These are phyloP conservation scores for Andrena haemorrhoa DNA, from an alignment of 2,888 invertebrate species.

Conservation along the genomic window DNA sequence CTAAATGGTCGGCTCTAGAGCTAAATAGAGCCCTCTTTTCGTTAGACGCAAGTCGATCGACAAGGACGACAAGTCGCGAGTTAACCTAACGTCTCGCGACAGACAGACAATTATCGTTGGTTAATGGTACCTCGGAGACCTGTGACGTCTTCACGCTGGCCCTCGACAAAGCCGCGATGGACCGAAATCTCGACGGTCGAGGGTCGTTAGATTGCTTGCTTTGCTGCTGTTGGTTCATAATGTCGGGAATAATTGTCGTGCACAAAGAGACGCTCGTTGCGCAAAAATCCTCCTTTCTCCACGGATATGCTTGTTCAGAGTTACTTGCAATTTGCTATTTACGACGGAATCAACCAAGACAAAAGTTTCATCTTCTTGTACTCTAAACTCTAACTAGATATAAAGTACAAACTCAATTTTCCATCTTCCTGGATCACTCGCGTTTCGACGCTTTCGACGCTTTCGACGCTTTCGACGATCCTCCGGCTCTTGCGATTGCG, in stretches of 20 bases:
- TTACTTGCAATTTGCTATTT: background rate
- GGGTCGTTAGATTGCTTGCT: conserved; percentile 11
- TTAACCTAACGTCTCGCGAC: conserved; percentile 24
- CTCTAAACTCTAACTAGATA: background rate
- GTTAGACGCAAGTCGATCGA: background rate
- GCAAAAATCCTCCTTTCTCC: no score
- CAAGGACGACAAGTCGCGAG: background rate
- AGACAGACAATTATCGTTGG: background rate
- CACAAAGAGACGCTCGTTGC: background rate
- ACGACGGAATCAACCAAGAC: no score
- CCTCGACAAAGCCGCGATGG: background rate
- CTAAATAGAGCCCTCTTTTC: background rate
- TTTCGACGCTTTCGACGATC: background rate
- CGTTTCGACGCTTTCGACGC: background rate
- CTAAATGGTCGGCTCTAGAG: no score
- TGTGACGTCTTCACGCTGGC: background rate
- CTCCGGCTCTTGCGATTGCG: no score
- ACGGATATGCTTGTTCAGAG: no score
- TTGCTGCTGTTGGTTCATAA: conserved; percentile 38
- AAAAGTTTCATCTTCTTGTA: no score
- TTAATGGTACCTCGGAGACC: conserved; percentile 22
- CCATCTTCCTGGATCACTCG: background rate
- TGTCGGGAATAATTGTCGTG: conserved; percentile 4
- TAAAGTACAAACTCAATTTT: conserved; percentile 12
- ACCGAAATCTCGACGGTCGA: conserved; percentile 1